Base-by-base conservation (phyloP, 2,888 invertebrate species). In the Aplocera efformata region DNA sequence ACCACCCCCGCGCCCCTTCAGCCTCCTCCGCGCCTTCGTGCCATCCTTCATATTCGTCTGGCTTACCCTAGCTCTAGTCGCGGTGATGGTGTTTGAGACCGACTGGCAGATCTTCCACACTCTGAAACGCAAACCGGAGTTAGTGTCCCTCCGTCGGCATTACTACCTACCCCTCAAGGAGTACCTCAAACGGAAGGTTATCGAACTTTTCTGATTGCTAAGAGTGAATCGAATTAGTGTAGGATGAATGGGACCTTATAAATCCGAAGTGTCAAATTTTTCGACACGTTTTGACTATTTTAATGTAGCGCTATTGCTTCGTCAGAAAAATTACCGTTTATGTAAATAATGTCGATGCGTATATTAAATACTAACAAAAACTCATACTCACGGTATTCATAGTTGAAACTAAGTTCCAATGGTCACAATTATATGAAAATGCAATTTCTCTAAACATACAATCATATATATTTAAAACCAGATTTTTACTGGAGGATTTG, bases 131-230 rank as follows among this genome's bases (percentile, higher is more conserved):
- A 91, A 92, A 67, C 96, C 96, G 17, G 96, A 96, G 82, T 91
- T 96, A 80, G 70, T 91, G 23, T 90, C 93, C 32, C 89, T 96
- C 40, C 91, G 93, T 47, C 92, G 93, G 58, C 94, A 95, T 64
- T 94, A 96, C 80, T 96, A 96, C 80, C 92, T 93, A 62, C 96
- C 96, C 11, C 86, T 95, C 40, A 96, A 95, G 76, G 93, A 95
- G 67, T 94, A 92, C 77, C 78, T 94, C 56, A 90, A 90, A 64
- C 89, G 86, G 60, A 92, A 91, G 67, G 82, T 92, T 43, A 84
- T 89, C 10, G 83, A 91, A 69, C 84, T 92, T 66, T 92, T 92
- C 68, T 92, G 90, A 92, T 90, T 72, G 20, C 6, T 7, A 24
- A 7, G 30, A 28, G 31, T 40, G 42, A 34, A 43, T 33, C 43